phyloP scores from a whole-genome alignment of 2,888 invertebrate species.

The Tillus elongatus region DNA sequence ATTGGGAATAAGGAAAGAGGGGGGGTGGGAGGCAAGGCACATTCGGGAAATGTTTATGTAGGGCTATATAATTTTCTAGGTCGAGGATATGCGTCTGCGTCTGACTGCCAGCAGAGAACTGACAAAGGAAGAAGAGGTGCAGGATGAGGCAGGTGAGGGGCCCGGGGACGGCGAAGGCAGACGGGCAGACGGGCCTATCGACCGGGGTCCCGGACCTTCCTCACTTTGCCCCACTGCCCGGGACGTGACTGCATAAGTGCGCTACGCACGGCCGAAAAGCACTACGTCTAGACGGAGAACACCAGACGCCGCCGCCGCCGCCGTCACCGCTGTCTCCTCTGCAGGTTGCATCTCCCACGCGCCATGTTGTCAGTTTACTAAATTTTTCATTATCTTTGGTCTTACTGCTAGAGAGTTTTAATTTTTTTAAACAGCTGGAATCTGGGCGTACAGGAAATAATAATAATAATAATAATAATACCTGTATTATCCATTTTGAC shows the following conservation, averaged over 20 bases:
- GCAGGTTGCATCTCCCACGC: not conserved
- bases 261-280: constrained; percentile 4
- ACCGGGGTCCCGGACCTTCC: constrained; percentile 4
- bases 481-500: no score
- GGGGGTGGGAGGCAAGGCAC: no score
- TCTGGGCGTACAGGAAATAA: no score
- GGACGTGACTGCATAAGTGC: constrained; percentile 4
- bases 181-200: constrained; percentile 3
- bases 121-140: not conserved
- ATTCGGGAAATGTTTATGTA: no score
- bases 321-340: not conserved
- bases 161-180: no score
- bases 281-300: constrained; percentile 2
- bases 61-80: constrained; percentile 3
- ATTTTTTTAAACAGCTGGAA: no score
- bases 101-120: constrained; percentile 2
- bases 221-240: constrained; percentile 4
- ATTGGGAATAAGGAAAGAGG: no score
- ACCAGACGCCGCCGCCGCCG: constrained; percentile 4
- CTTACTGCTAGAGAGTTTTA: no score
- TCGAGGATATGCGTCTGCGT: constrained; percentile 4
- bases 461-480: no score
- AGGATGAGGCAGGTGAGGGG: no score
- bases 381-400: no score
- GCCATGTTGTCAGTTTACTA: not conserved